Percentiles rank a stretch among this genome's conserved stretches.
phyloP scores from a whole-genome alignment of 1,140 invertebrate genomes.

The Brachystomella parvula region DNA sequence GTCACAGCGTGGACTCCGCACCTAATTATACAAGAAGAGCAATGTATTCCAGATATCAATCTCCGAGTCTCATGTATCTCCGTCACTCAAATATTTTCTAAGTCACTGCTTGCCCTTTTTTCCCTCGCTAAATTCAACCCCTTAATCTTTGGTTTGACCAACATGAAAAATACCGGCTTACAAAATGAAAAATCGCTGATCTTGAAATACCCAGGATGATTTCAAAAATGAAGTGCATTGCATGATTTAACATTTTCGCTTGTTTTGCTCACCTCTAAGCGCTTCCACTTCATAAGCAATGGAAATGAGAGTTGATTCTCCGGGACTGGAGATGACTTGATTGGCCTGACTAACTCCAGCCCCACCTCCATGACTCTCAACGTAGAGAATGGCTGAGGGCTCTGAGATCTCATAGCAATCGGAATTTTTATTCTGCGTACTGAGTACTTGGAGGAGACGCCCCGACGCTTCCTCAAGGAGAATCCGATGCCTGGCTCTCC shows the following conservation, averaged over 20 bases:
- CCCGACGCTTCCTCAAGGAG: not conserved
- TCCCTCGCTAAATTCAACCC: no score
- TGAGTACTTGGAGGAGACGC: not conserved
- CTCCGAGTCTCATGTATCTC: no score
- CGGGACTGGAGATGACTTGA: not conserved
- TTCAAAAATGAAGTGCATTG: no score
- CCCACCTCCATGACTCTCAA: not conserved
- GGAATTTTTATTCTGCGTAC: not conserved
- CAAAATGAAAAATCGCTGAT: no score
- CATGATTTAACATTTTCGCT: no score
- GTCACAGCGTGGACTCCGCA: not conserved
- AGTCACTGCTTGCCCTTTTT: no score
- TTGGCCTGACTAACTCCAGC: not conserved
- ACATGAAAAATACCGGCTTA: no score
- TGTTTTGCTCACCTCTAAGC: not conserved
- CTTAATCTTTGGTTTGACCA: no score
- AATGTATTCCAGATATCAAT: no score
- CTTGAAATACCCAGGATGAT: no score
- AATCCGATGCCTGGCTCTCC: no score
- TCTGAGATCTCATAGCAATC: not conserved
- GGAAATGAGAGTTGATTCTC: not conserved
- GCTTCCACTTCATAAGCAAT: constrained; percentile 2
- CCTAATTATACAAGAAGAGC: not conserved
- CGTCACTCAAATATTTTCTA: no score
- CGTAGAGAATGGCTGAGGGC: constrained; percentile 1